Evolutionary conservation across 2,888 invertebrate species (phyloP).

Genomic region (Antitype chi): DNA sequence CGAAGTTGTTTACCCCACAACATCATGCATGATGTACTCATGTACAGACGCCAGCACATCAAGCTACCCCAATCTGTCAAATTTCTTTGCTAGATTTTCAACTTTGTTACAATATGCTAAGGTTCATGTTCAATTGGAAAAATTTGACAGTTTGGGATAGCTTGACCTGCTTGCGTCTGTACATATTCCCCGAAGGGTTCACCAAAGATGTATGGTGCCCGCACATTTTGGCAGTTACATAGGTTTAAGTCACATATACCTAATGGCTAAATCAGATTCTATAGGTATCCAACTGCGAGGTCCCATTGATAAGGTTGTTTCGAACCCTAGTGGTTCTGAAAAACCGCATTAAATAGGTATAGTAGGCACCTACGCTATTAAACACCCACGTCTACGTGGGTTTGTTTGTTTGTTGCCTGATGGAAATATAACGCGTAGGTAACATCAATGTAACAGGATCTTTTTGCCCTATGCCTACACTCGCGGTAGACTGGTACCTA

Average conservation of each 20-base stretch:
- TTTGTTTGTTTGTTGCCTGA: constrained; percentile 6
- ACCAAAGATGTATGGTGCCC: neutral
- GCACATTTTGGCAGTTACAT: neutral
- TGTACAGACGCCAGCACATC: too few species aligned
- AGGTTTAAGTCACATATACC: neutral
- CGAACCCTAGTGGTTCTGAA: neutral
- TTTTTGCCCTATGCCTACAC: neutral
- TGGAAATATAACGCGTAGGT: neutral
- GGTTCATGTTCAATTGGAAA: too few species aligned
- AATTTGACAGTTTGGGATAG: too few species aligned
- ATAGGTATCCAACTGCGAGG: neutral
- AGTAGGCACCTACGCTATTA: neutral
- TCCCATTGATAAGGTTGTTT: neutral
- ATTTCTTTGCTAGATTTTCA: too few species aligned
- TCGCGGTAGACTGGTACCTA: neutral
- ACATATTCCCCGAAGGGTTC: neutral
- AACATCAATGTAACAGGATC: neutral
- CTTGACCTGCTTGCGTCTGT: too few species aligned
- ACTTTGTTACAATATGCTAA: too few species aligned
- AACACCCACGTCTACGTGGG: neutral
- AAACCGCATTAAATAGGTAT: neutral
- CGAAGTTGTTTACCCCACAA: neutral
- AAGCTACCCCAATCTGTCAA: too few species aligned
- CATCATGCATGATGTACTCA: too few species aligned
- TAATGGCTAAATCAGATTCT: neutral